Base-by-base conservation (phyloP, 2,888 invertebrate species). In the Perizoma flavofasciatum region DNA sequence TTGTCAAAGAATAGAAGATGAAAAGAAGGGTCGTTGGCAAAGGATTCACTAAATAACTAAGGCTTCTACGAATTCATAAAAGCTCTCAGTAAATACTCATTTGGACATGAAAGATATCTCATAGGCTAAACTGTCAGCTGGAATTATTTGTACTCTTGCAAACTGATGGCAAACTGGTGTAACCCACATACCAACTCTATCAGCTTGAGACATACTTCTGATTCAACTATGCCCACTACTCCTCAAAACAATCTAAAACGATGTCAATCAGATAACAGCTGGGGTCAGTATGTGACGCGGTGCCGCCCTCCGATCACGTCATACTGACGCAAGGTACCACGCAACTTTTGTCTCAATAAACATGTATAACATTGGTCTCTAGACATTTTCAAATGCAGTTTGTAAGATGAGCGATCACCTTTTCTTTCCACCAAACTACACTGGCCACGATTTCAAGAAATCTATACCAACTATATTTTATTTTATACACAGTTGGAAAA, bases 221-320 rank as follows among this genome's bases (percentile, higher is more conserved):
- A 22, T 32, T 45, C 45, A 45, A 11, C 7, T 2, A 8, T 34
- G 40, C 8, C n/a, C 8, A 33, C 34, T 11, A 10, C 40, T 32
- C 11, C 33, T 46, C 53, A 41, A 37, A 44, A 44, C 44, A 49
- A 55, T 55, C 5, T 53, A 32, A 49, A 61, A 49, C 45, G 41
- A 59, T 59, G 54, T 55, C 55, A 59, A 59, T 61, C 52, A 49
- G 33, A 40, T 50, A 34, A 10, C 33, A 11, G 47, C 35, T 37
- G 45, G 45, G 53, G 53, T 53, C 53, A 59, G 37, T 52, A 32
- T 34, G 52, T 49, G 49, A 54, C 54, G 45, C 34, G 49, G 5
- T 34, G 5, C 50, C 35, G 41, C 41, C 46, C 46, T 32, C 11
- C 51, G 22, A 41, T 4, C 46, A 41, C 51, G 57, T 57, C 57